These are phyloP conservation scores for Lucinisca nassula DNA, from an alignment of 2,888 invertebrate genomes.

Conservation along the genomic window DNA sequence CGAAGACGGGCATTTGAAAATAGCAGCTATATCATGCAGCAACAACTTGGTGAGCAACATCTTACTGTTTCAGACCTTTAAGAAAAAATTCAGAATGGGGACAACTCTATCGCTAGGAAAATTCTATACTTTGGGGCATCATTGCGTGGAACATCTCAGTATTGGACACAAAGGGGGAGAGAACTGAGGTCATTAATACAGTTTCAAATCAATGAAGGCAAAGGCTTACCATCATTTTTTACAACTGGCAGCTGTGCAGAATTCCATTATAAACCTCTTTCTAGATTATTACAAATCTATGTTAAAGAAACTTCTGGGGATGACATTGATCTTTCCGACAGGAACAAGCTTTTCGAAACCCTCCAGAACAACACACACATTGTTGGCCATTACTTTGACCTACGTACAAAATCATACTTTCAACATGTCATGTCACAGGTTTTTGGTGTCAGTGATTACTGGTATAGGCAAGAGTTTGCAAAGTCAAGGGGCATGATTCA, in stretches of 20 bases:
- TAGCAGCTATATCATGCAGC: slow-evolving; percentile 33
- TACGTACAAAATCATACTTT: too few relatives aligned
- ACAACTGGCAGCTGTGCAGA: slow-evolving; percentile 54
- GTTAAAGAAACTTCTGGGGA: slow-evolving; percentile 20
- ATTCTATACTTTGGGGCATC: slow-evolving; percentile 45
- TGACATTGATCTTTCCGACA: neutral
- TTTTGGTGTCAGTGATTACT: too few relatives aligned
- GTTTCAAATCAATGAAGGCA: slow-evolving; percentile 63
- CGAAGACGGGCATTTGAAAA: slow-evolving; percentile 47
- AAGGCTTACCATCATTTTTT: slow-evolving; percentile 59
- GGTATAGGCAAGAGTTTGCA: too few relatives aligned
- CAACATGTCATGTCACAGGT: too few relatives aligned
- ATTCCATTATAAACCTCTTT: neutral
- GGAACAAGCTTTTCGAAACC: slow-evolving; percentile 14
- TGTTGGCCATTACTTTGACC: too few relatives aligned
- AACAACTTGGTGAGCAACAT: slow-evolving; percentile 38
- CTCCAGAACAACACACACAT: slow-evolving; percentile 49
- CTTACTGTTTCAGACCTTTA: slow-evolving; percentile 15
- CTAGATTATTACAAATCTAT: neutral
- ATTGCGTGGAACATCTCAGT: slow-evolving; percentile 61
- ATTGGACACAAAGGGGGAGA: slow-evolving; percentile 59
- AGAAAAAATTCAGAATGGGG: slow-evolving; percentile 32
- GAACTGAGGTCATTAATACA: slow-evolving; percentile 62
- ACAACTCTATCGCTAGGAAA: slow-evolving; percentile 35
- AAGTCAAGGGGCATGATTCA: too few relatives aligned